phyloP scores from a whole-genome alignment of 1,140 invertebrate species.

The Drepana arcuata region DNA sequence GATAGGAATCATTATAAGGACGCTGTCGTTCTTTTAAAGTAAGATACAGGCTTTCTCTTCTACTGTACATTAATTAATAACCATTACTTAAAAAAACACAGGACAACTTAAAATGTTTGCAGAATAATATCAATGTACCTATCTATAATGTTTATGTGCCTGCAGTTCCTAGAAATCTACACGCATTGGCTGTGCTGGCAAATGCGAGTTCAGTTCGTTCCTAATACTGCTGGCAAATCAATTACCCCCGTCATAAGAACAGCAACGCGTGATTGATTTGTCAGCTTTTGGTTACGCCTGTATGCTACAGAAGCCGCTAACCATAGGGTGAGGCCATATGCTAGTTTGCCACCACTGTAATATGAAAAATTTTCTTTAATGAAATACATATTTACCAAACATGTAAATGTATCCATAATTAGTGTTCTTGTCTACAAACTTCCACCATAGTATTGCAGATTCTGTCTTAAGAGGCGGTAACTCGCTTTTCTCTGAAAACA shows the following conservation, averaged over 20 bases:
- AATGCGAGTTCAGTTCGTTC: no score
- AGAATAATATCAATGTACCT: no score
- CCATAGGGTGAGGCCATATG: not conserved
- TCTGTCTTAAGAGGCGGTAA: conserved; percentile 31
- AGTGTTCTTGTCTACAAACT: conserved; percentile 41
- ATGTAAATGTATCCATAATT: conserved; percentile 44
- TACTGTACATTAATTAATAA: no score
- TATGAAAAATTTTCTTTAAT: not conserved
- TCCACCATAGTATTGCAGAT: conserved; percentile 40
- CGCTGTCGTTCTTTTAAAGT: not conserved
- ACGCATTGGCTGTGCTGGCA: no score
- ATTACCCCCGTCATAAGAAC: no score
- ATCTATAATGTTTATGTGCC: no score
- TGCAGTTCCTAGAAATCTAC: no score
- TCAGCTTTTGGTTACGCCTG: not conserved
- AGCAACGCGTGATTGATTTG: no score
- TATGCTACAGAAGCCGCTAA: not conserved
- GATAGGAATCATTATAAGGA: not conserved
- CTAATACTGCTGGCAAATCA: no score
- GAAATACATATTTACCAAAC: conserved; percentile 23
- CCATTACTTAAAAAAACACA: not conserved
- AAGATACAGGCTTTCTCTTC: no score
- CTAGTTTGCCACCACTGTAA: no score
- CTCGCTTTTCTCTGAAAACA: conserved; percentile 35
- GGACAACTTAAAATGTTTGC: no score